Conservation (phyloP, 2,888 invertebrate genomes). For the Chrysolina americana region DNA sequence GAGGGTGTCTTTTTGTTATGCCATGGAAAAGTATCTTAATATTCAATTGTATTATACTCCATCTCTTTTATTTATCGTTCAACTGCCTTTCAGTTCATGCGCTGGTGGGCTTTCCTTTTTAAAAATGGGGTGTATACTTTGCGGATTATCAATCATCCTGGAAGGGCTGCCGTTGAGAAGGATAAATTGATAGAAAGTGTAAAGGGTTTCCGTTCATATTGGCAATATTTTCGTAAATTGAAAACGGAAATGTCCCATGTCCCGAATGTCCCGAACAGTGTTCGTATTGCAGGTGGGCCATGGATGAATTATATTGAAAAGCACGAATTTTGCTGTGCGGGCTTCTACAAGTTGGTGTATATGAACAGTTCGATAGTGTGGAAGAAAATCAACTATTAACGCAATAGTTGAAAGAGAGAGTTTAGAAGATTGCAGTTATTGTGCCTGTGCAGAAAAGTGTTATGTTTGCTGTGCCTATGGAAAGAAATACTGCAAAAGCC, state of each 20-base stretch:
- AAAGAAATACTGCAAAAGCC: too few relatives aligned
- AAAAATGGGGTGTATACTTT: background rate
- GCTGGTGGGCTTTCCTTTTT: background rate
- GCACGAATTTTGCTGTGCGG: too few relatives aligned
- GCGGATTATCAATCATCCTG: slow-evolving; percentile 5
- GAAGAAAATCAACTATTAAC: too few relatives aligned
- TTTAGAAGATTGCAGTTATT: too few relatives aligned
- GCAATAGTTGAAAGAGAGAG: too few relatives aligned
- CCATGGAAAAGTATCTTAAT: too few relatives aligned
- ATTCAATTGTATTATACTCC: too few relatives aligned
- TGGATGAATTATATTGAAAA: background rate
- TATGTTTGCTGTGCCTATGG: too few relatives aligned
- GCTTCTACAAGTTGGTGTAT: too few relatives aligned
- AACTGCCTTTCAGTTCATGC: background rate
- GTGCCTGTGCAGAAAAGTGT: too few relatives aligned
- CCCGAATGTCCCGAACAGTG: background rate
- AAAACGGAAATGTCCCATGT: background rate
- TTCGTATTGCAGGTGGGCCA: background rate
- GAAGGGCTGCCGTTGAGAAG: slow-evolving; percentile 5
- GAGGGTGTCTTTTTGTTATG: too few relatives aligned
- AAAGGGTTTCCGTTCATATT: background rate
- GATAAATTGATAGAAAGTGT: slow-evolving; percentile 3
- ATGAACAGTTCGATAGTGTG: too few relatives aligned
- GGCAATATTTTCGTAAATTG: background rate
- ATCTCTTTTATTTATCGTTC: background rate